Evolutionary conservation across 2,113 vertebrate genomes (phyloP), one percentile per base, ranked within the genome.

Genomic region (Sclerurus mexicanus): DNA sequence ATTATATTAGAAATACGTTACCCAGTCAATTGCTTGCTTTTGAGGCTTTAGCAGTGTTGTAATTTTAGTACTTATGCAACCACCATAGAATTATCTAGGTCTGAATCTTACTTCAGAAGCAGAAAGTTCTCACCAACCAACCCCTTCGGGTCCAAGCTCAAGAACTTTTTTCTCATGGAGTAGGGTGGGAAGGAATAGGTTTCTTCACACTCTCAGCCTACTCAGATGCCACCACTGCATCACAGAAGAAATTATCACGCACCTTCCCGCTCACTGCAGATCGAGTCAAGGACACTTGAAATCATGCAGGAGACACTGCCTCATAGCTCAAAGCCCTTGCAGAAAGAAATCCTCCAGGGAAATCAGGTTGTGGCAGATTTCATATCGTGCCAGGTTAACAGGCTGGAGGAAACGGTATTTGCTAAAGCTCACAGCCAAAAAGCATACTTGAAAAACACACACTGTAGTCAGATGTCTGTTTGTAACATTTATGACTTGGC

Each of bases 191-290:
- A 74, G 39, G 47, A 86, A 67, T 39, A 39, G 60, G 56, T 78
- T 90, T 52, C 88, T 90, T 95, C 84, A 75, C 77, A 78, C 81
- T 64, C 87, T 75, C 80, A 93, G 86, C 76, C 80, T 81, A 68
- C 89, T 96, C 92, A 93, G 88, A 90, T 93, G 83, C 88, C 72
- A 93, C 85, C 55, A 76, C 72, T 85, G 94, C 88, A 93, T 86
- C 71, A 64, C n/a, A 62, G 71, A 62, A 62, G 55, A 42, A 62
- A 27, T n/a, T 8, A 55, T 59, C 86, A 64, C 4, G 14, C 90
- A 93, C 79, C 68, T 90, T 90, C 64, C 84, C 93, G 59, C 86
- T 93, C 62, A 35, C 76, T 75, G 94, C 90, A 95, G 92, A 90
- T 81, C 30, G 33, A 89, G 73, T 75, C 83, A 95, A 96, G 89